These are phyloP conservation scores for Apostichopus leukothele DNA, from an alignment of 53 echinoderm and acorn worm species.

Conservation along the genomic window DNA sequence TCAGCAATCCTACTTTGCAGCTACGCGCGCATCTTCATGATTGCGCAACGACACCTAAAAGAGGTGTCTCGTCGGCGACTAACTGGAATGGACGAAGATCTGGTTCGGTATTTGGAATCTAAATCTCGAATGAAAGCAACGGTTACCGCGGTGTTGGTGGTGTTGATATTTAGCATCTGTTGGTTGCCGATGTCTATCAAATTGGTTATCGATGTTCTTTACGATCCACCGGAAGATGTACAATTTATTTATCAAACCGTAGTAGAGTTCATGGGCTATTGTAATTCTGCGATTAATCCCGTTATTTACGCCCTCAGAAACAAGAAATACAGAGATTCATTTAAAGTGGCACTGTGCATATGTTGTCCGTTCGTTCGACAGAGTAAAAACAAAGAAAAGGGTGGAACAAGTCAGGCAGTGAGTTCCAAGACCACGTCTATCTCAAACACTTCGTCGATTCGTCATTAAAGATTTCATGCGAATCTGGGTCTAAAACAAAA, in stretches of 20 bases:
- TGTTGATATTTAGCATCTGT: constrained; percentile 30
- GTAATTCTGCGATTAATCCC: constrained; percentile 35
- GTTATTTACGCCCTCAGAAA: constrained; percentile 21
- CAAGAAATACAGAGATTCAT: constrained; percentile 11
- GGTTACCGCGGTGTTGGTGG: constrained; percentile 23
- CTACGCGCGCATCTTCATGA: constrained; percentile 27
- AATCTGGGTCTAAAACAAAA: too few species aligned
- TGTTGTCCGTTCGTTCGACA: too few species aligned
- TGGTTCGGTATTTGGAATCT: neutral
- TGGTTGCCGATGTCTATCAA: constrained; percentile 34
- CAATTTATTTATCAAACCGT: constrained; percentile 14
- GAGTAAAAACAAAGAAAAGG: too few species aligned
- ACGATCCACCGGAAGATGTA: neutral
- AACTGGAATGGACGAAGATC: constrained; percentile 3
- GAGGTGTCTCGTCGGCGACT: neutral
- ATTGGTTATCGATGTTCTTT: constrained; percentile 12
- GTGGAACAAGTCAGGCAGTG: too few species aligned
- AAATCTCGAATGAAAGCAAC: constrained; percentile 30
- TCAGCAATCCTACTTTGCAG: neutral
- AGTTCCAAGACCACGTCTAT: too few species aligned
- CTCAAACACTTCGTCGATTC: too few species aligned
- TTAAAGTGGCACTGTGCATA: constrained; percentile 11
- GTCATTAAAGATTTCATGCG: too few species aligned
- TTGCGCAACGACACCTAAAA: constrained; percentile 26
- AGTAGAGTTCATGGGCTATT: neutral